Base-by-base conservation (phyloP, 2,113 vertebrate genomes). In the Anguilla rostrata region DNA sequence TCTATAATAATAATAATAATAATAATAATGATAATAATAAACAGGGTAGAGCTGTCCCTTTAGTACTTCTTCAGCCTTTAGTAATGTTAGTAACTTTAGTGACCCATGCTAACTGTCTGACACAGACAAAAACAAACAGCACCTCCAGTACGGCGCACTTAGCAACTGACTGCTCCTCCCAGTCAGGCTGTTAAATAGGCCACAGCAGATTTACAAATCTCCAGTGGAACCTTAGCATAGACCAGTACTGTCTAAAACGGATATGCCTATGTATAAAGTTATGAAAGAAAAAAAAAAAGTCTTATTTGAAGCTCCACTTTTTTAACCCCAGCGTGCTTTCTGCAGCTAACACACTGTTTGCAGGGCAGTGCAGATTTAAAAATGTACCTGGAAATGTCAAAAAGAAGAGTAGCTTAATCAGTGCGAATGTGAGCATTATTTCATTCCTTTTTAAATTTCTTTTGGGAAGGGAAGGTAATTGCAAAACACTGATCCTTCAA, bases 21-120 rank as follows among this genome's bases (percentile, higher is more conserved):
- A 60, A 60, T 18, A 60, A 60, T 60, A 60, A 60, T 60, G 15
- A 26, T 56, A 85, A 79, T 49, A 87, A 60, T 22, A 60, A 53
- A 49, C 49, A 82, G 53, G 78, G 78, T 84, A 82, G 40, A 91
- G 41, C 87, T 88, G 63, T 89, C 90, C 91, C 92, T 94, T 94
- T 93, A 94, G 90, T 90, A 93, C 91, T 88, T 93, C 92, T 92
- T 94, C 83, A 91, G 89, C 91, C 94, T 94, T 95, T 92, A 94
- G 92, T 22, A 86, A 88, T 83, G 90, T 91, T 88, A 90, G 90
- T 93, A 89, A 88, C 82, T 88, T 93, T 95, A 94, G 90, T 87
- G 83, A 83, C 84, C 84, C 53, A 57, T 71, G 53, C 75, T 40
- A 86, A 78, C 81, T 22, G 39, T 82, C 18, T 29, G 22, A 26